Conservation (phyloP, 2,797 vertebrate species). For the Syngnathus rostellatus region DNA sequence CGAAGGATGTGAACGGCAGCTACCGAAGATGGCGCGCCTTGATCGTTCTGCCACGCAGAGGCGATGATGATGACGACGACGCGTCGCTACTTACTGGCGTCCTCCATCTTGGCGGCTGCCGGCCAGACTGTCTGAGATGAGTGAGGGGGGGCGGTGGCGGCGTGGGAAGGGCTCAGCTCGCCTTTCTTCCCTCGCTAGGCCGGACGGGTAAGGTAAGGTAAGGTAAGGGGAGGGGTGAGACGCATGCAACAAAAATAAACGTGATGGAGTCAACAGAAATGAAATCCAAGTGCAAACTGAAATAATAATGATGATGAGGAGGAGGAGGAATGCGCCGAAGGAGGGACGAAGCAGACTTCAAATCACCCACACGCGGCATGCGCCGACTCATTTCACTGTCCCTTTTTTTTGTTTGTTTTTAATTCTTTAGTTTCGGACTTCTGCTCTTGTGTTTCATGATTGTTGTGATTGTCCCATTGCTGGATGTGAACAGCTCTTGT, state of each 20-base stretch:
- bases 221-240: conserved; percentile 44
- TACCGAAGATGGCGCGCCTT: too few relatives aligned
- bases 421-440: too few relatives aligned
- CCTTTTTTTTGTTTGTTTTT: background rate
- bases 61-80: background rate
- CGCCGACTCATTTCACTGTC: background rate
- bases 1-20: too few relatives aligned
- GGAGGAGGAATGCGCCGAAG: background rate
- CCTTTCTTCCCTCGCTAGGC: conserved; percentile 77
- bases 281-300: conserved; percentile 19
- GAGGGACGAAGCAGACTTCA: too few relatives aligned
- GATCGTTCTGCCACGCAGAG: background rate
- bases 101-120: conserved; percentile 70
- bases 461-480: too few relatives aligned
- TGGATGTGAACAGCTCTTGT: too few relatives aligned
- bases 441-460: too few relatives aligned
- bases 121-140: conserved; percentile 72
- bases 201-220: conserved; percentile 29
- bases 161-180: conserved; percentile 65
- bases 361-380: too few relatives aligned
- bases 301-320: conserved; percentile 3
- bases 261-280: conserved; percentile 48
- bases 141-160: conserved; percentile 63
- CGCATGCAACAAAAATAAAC: conserved; percentile 56
- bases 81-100: conserved; percentile 69